Percentiles rank a stretch among this genome's conserved stretches.
Evolutionary conservation across 2,888 invertebrate species (phyloP).

Genomic region (Amblyjoppa fuscipennis): DNA sequence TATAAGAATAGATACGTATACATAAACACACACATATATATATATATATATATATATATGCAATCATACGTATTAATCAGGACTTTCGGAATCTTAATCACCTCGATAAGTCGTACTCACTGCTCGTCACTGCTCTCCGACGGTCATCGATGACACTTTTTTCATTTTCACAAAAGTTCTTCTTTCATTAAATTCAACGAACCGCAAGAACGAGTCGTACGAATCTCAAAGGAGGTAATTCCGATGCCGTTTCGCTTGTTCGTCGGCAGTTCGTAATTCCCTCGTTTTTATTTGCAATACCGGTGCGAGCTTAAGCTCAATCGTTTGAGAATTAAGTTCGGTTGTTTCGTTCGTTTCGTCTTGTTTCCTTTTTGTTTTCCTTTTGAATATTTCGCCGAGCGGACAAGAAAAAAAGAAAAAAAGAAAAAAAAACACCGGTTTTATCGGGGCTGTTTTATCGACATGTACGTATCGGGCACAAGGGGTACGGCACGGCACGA

Average conservation of each 20-base stretch:
- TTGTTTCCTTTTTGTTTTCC: conserved; percentile 18
- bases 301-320: neutral
- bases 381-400: conserved; percentile 13
- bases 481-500: conserved; percentile 70
- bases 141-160: conserved; percentile 43
- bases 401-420: too few relatives aligned
- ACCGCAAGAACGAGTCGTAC: neutral
- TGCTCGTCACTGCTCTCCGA: conserved; percentile 46
- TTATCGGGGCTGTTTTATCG: neutral
- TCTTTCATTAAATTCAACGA: neutral
- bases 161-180: conserved; percentile 5
- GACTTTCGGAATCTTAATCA: neutral
- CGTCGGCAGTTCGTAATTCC: neutral
- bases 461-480: conserved; percentile 43
- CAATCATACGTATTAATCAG: too few relatives aligned
- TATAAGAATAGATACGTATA: too few relatives aligned
- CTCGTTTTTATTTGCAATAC: neutral
- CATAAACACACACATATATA: too few relatives aligned
- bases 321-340: neutral
- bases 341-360: neutral
- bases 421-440: neutral
- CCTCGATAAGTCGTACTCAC: conserved; percentile 40
- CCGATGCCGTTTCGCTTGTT: neutral
- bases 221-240: neutral
- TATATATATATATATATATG: too few relatives aligned